These are phyloP conservation scores for Tiliacea citrago DNA, from an alignment of 2,888 invertebrate species.

Conservation along the genomic window DNA sequence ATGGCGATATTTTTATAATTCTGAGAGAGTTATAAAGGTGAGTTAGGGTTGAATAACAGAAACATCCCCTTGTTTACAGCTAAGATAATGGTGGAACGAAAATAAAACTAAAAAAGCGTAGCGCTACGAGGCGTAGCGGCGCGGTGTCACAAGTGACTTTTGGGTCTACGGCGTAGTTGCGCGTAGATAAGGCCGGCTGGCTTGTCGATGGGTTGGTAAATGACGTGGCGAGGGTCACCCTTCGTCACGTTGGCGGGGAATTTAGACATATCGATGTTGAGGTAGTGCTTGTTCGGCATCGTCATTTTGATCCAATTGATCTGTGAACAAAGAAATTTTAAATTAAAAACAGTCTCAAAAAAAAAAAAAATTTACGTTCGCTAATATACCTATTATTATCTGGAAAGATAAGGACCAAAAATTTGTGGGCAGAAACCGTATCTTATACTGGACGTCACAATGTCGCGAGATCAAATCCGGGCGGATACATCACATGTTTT, in stretches of 20 bases:
- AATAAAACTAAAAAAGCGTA: constrained; percentile 51
- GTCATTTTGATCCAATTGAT: constrained; percentile 93
- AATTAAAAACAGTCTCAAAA: not conserved
- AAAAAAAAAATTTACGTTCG: not conserved
- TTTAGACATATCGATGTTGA: constrained; percentile 93
- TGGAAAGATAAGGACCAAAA: not conserved
- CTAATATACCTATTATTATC: constrained; percentile 9
- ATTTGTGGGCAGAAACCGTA: not conserved
- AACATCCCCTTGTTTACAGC: constrained; percentile 53
- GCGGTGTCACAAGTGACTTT: constrained; percentile 89
- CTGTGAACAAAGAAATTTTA: constrained; percentile 80
- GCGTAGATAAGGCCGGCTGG: constrained; percentile 95
- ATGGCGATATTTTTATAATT: constrained; percentile 50
- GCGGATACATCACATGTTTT: constrained; percentile 28
- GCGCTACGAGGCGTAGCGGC: constrained; percentile 78
- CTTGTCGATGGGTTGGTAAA: constrained; percentile 94
- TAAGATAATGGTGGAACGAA: constrained; percentile 49
- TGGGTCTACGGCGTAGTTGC: constrained; percentile 91
- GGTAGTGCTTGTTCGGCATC: constrained; percentile 96
- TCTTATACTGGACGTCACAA: constrained; percentile 15
- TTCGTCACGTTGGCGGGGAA: constrained; percentile 92
- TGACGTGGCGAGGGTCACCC: constrained; percentile 92
- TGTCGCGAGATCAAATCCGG: constrained; percentile 37
- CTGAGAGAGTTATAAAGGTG: constrained; percentile 40
- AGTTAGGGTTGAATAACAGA: constrained; percentile 43